Evolutionary conservation across 2,113 vertebrate genomes (phyloP).

Genomic region (Trogon surrucura): DNA sequence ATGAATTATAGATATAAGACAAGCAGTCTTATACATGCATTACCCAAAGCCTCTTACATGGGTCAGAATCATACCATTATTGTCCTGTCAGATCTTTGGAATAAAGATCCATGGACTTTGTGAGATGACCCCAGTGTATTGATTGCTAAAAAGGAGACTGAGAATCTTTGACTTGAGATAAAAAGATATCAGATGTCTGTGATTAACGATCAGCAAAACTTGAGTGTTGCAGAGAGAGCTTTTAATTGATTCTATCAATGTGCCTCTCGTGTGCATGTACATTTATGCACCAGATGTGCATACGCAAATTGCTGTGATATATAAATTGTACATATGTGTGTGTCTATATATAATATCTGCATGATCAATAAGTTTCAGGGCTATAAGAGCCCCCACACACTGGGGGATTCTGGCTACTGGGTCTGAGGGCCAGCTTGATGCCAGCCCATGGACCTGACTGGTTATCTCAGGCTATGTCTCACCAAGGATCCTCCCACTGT

Average conservation of each 20-base stretch:
- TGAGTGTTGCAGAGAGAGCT: not conserved
- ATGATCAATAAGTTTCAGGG: not conserved
- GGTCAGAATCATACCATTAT: not conserved
- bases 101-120: not conserved
- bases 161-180: constrained; percentile 19
- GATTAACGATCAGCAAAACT: not conserved
- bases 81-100: not conserved
- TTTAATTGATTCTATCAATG: not conserved
- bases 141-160: not conserved
- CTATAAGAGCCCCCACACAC: accelerated
- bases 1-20: constrained; percentile 47
- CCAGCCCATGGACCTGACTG: not conserved
- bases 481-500: not conserved
- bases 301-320: not conserved
- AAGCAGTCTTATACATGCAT: not conserved
- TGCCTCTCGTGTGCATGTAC: not conserved
- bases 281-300: not conserved
- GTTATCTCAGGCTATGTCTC: not conserved
- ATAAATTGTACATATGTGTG: not conserved
- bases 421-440: not conserved
- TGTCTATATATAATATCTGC: not conserved
- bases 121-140: not conserved
- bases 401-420: not conserved
- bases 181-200: not conserved
- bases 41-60: not conserved